Evolutionary conservation across 2,888 invertebrate species (phyloP), one percentile per base, ranked within the genome.

Genomic region (Euplagia quadripunctaria): DNA sequence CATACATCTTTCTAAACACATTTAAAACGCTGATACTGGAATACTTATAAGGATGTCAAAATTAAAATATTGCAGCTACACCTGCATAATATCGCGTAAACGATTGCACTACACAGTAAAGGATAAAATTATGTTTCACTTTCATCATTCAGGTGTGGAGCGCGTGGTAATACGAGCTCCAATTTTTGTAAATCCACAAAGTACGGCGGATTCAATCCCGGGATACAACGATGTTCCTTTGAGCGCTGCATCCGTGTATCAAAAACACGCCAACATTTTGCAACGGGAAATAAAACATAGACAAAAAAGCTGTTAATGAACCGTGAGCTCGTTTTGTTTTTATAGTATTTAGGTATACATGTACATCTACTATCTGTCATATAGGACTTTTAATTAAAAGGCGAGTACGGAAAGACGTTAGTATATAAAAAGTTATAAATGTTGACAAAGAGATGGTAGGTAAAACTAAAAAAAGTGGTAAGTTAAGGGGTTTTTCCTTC

Each of bases 121-220:
- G 75, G 79, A 74, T 78, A 75, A 79, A 79, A 84, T 82, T 76
- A 72, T 71, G 72, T 83, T 85, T 78, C 78, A 71, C 71, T 84
- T 85, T 85, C 85, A 78, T 85, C 77, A 84, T 82, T 75, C 83
- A 82, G 86, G 80, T 85, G 81, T 80, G 63, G 78, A 82, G 76
- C 79, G 73, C 77, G 72, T 46, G 42, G 82, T 86, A 86, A 87
- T 84, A 82, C 87, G 86, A 78, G 81, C 85, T 82, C 87, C 90
- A 88, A 87, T 90, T 90, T 92, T 90, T 87, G 85, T 87, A 92
- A 92, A 90, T 90, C 92, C 91, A 84, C 88, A 88, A 90, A 91
- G 90, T 85, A 86, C 83, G 77, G 74, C 79, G 84, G 85, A 88
- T 92, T 90, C 83, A 87, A 90, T 89, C 87, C 84, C 77, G 74